Percentiles rank a stretch among this genome's conserved stretches.
Evolutionary conservation across 53 echinoderm and acorn worm species (phyloP).

Genomic region (Patiria pectinifera): DNA sequence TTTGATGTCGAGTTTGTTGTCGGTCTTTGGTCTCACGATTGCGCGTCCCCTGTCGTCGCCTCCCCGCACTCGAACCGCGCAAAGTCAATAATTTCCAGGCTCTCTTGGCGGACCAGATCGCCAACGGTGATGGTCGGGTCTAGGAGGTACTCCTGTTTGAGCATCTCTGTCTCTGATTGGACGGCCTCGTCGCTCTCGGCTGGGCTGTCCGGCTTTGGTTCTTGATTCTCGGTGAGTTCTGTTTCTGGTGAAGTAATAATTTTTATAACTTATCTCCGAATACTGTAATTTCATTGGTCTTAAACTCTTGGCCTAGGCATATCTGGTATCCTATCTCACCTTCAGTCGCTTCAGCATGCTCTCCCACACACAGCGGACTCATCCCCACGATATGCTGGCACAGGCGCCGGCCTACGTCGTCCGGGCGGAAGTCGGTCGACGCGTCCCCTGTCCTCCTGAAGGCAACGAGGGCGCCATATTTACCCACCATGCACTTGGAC

Average conservation of each 20-base stretch:
- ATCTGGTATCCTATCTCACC: slow-evolving; percentile 33
- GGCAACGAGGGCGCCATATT: slow-evolving; percentile 89
- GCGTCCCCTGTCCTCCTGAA: slow-evolving; percentile 72
- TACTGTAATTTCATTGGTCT: too few species aligned
- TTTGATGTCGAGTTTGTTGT: neutral
- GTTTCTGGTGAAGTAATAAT: neutral
- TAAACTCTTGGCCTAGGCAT: too few species aligned
- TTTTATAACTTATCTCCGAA: too few species aligned
- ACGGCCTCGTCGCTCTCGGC: slow-evolving; percentile 26
- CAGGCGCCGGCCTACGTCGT: slow-evolving; percentile 84
- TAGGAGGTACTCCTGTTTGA: slow-evolving; percentile 93
- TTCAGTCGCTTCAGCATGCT: slow-evolving; percentile 46
- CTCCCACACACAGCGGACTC: slow-evolving; percentile 90
- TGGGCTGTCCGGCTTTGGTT: neutral
- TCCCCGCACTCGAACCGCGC: slow-evolving; percentile 94
- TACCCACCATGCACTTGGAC: slow-evolving; percentile 78
- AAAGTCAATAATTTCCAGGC: slow-evolving; percentile 90
- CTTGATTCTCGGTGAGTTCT: neutral
- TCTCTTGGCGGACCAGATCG: slow-evolving; percentile 81
- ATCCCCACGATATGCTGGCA: slow-evolving; percentile 98
- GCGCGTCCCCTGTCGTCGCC: neutral
- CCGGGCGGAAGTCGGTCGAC: slow-evolving; percentile 57
- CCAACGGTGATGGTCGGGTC: slow-evolving; percentile 89
- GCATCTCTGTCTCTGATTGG: slow-evolving; percentile 80
- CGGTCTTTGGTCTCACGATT: neutral